phyloP scores from a whole-genome alignment of 2,113 vertebrate species.

The Megaleporinus macrocephalus region DNA sequence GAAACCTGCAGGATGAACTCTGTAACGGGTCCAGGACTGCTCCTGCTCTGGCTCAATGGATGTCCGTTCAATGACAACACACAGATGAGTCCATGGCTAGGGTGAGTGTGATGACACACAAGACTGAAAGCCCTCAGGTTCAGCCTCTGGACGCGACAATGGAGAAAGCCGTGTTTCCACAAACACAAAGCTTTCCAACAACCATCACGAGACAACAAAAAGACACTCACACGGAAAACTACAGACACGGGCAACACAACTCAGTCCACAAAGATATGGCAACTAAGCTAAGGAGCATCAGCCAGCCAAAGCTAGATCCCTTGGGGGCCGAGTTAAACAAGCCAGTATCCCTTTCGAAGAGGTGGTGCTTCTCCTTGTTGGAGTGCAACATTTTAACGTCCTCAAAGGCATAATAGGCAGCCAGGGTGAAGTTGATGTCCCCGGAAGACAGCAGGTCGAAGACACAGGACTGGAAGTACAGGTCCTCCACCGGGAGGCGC shows the following conservation, averaged over 20 bases:
- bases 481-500: constrained; percentile 92
- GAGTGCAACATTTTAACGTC: constrained; percentile 95
- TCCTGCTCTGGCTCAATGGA: constrained; percentile 46
- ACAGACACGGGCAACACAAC: constrained; percentile 72
- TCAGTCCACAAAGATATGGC: constrained; percentile 71
- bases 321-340: constrained; percentile 10
- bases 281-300: constrained; percentile 60
- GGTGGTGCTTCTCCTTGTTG: constrained; percentile 89
- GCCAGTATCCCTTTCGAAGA: constrained; percentile 85
- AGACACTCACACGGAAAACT: constrained; percentile 54
- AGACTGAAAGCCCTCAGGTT: constrained; percentile 24
- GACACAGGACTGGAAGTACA: constrained; percentile 97
- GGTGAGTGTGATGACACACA: constrained; percentile 32
- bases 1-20: constrained; percentile 50
- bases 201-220: constrained; percentile 36
- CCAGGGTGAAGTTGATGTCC: constrained; percentile 95
- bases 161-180: constrained; percentile 53
- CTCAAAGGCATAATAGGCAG: constrained; percentile 96
- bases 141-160: constrained; percentile 53
- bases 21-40: constrained; percentile 56
- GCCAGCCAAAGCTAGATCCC: not conserved
- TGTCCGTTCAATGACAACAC: constrained; percentile 53
- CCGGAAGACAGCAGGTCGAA: constrained; percentile 96
- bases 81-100: constrained; percentile 59
- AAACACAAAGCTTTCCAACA: constrained; percentile 59